Evolutionary conservation across 1,140 invertebrate species (phyloP).

Genomic region (Pentalonia nigronervosa): DNA sequence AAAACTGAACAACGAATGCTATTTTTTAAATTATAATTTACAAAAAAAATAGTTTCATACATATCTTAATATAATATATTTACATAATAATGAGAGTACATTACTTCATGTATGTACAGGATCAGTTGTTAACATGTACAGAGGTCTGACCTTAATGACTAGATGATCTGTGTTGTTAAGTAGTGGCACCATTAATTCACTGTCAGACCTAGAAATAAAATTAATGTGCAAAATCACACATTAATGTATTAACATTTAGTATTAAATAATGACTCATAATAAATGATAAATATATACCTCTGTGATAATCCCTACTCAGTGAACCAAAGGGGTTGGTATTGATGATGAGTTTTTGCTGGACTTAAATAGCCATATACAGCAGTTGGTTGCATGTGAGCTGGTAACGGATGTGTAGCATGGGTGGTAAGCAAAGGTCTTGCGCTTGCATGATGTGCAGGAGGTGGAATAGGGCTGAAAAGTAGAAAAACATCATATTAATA

Average conservation of each 20-base stretch:
- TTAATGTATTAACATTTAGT: no score
- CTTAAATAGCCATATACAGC: constrained; percentile 75
- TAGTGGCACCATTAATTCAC: constrained; percentile 49
- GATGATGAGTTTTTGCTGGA: constrained; percentile 73
- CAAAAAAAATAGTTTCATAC: constrained; percentile 16
- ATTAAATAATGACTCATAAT: background rate
- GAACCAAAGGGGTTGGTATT: constrained; percentile 82
- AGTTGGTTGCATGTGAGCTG: constrained; percentile 81
- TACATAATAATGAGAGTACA: constrained; percentile 31
- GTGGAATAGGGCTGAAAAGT: constrained; percentile 73
- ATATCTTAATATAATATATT: constrained; percentile 27
- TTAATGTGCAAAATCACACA: background rate
- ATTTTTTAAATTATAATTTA: constrained; percentile 29
- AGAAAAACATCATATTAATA: constrained; percentile 47
- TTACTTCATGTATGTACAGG: constrained; percentile 17
- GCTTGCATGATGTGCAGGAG: constrained; percentile 85
- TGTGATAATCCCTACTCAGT: constrained; percentile 66
- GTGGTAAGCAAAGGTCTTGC: constrained; percentile 79
- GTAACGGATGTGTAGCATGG: constrained; percentile 78
- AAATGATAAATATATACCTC: background rate
- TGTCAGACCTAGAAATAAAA: constrained; percentile 30
- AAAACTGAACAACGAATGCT: background rate
- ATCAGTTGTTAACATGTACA: constrained; percentile 47
- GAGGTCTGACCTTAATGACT: constrained; percentile 56
- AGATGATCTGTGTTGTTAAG: constrained; percentile 51